These are phyloP conservation scores for Vipera latastei DNA, from an alignment of 2,797 vertebrate genomes.

Conservation along the genomic window DNA sequence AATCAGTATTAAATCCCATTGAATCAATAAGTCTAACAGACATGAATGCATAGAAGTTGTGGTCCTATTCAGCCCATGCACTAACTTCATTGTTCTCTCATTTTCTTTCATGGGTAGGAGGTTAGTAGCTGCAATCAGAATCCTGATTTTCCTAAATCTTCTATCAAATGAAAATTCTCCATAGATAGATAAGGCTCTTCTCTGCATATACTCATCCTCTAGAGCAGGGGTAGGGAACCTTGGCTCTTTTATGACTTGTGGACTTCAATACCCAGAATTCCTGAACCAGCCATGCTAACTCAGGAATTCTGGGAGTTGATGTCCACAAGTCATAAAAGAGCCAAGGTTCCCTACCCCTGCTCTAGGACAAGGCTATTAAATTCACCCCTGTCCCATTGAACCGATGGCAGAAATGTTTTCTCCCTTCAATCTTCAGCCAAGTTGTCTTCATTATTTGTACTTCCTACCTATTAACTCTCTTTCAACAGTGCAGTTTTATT, in stretches of 20 bases:
- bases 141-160: background rate
- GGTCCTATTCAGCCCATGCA: background rate
- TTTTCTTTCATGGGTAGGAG: background rate
- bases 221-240: background rate
- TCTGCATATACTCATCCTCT: background rate
- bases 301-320: too few relatives aligned
- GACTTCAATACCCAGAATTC: too few relatives aligned
- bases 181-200: background rate
- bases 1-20: background rate
- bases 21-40: background rate
- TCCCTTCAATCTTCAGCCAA: background rate
- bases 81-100: background rate
- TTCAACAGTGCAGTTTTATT: background rate
- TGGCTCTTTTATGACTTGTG: too few relatives aligned
- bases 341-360: too few relatives aligned
- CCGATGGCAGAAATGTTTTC: background rate
- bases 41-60: background rate
- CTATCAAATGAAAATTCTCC: background rate
- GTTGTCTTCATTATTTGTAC: background rate
- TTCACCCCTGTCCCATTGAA: background rate
- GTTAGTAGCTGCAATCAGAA: background rate
- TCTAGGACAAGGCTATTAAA: background rate
- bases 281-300: too few relatives aligned
- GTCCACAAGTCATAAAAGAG: too few relatives aligned
- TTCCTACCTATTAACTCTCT: background rate